Conservation (phyloP, 2,113 vertebrate genomes). For the Vireo altiloquus region DNA sequence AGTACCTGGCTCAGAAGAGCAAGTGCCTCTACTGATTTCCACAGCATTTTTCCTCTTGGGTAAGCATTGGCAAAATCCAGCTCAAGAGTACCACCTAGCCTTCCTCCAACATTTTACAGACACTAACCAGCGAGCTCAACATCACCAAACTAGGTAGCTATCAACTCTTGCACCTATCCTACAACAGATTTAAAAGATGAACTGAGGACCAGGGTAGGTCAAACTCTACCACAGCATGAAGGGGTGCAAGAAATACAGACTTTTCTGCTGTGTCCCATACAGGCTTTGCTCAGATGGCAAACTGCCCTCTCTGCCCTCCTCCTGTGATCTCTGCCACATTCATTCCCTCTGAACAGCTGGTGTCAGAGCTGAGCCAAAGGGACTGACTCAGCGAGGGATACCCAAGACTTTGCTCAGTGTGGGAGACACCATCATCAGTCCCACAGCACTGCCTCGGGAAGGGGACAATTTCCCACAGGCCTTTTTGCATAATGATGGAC, state of each 20-base stretch:
- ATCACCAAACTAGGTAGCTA: not conserved
- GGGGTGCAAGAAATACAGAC: not conserved
- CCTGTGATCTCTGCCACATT: not conserved
- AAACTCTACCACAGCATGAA: not conserved
- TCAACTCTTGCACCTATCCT: not conserved
- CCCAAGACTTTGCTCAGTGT: not conserved
- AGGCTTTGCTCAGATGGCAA: not conserved
- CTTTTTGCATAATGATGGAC: not conserved
- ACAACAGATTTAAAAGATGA: not conserved
- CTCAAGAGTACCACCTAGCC: conserved; percentile 67
- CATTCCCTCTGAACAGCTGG: rapidly evolving
- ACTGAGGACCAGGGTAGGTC: not conserved
- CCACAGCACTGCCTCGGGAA: not conserved
- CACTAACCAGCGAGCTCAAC: not conserved
- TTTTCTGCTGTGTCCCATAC: not conserved
- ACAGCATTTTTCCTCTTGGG: not conserved
- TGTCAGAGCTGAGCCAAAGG: not conserved
- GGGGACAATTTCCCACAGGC: not conserved
- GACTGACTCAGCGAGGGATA: not conserved
- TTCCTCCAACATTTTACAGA: conserved; percentile 35
- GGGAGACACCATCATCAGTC: not conserved
- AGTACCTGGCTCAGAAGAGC: not conserved
- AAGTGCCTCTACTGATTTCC: not conserved
- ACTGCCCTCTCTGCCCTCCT: not conserved
- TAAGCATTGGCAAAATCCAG: conserved; percentile 36